Percentiles rank a stretch among this genome's conserved stretches.
These are phyloP conservation scores for Sphenodon punctatus DNA, from an alignment of 2,797 vertebrate genomes.

Conservation along the genomic window DNA sequence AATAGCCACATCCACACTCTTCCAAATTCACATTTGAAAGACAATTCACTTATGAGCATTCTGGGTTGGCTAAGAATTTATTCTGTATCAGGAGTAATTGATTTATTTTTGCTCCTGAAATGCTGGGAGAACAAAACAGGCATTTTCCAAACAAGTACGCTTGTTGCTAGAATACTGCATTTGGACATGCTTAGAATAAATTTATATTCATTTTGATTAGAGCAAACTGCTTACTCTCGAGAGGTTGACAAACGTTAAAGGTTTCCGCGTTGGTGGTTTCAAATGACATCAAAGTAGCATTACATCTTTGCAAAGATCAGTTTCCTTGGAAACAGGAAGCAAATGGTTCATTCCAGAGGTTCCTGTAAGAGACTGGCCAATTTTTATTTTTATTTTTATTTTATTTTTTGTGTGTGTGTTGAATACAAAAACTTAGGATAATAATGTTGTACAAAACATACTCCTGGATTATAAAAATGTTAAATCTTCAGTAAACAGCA, in stretches of 20 bases:
- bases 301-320: conserved; percentile 68
- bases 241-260: conserved; percentile 68
- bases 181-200: conserved; percentile 74
- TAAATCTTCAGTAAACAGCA: conserved; percentile 17
- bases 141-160: conserved; percentile 35
- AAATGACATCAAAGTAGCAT: conserved; percentile 68
- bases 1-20: not conserved
- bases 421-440: conserved; percentile 43
- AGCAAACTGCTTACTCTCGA: conserved; percentile 64
- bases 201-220: conserved; percentile 74
- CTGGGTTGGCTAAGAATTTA: not conserved
- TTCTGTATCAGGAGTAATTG: conserved; percentile 15
- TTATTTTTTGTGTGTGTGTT: conserved; percentile 50
- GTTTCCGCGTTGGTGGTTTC: conserved; percentile 72
- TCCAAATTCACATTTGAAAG: conserved; percentile 26
- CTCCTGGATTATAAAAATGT: not conserved
- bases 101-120: conserved; percentile 47
- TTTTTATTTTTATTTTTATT: too few relatives aligned
- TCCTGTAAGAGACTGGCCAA: conserved; percentile 36
- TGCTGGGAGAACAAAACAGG: conserved; percentile 13
- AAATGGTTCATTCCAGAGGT: conserved; percentile 60
- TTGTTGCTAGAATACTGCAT: conserved; percentile 62
- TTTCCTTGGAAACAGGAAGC: conserved; percentile 74
- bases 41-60: conserved; percentile 1
- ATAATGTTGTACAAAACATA: conserved; percentile 24